phyloP scores from a whole-genome alignment of 2,113 vertebrate species.

The Phalacrocorax brasilianus region DNA sequence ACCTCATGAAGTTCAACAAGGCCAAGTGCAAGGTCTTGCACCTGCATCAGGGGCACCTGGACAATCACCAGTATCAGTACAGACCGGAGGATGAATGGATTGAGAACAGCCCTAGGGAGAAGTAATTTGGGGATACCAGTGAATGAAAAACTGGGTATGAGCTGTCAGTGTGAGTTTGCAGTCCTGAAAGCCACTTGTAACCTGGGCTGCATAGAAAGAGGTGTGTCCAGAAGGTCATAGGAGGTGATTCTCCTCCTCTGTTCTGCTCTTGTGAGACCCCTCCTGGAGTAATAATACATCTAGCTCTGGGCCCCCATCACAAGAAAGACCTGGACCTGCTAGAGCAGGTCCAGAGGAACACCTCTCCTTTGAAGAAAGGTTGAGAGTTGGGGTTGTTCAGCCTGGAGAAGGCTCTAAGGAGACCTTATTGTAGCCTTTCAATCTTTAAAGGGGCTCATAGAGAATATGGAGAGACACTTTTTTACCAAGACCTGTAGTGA shows the following conservation, averaged over 20 bases:
- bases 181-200: not conserved
- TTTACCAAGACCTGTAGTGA: not conserved
- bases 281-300: not conserved
- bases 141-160: not conserved
- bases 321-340: not conserved
- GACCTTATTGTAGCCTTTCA: not conserved
- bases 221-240: rapidly evolving
- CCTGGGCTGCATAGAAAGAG: not conserved
- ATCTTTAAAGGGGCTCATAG: not conserved
- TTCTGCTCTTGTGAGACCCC: not conserved
- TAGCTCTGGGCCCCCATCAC: not conserved
- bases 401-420: not conserved
- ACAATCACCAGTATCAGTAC: not conserved
- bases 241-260: not conserved
- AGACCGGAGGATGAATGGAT: not conserved
- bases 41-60: not conserved
- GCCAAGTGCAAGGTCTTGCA: not conserved
- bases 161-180: not conserved
- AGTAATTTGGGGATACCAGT: not conserved
- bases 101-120: not conserved
- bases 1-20: not conserved
- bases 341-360: not conserved
- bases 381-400: not conserved
- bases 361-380: not conserved
- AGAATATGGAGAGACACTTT: not conserved